Evolutionary conservation across 2,113 vertebrate species (phyloP), one percentile per base, ranked within the genome.

Genomic region (Takifugu bimaculatus): DNA sequence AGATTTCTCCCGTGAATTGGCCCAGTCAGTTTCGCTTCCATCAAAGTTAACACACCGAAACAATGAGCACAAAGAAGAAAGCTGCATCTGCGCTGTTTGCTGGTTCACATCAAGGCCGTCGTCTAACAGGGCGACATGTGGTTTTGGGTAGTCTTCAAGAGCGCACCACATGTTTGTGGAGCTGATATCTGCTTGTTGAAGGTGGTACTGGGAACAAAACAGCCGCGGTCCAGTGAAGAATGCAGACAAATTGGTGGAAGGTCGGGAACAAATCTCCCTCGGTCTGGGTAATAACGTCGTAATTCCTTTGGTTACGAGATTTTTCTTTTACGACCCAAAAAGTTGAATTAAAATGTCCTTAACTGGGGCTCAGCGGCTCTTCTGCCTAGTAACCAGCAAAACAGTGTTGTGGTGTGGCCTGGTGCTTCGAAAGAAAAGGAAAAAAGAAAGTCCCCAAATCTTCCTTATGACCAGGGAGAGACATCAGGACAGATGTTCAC

Each of bases 81-180:
- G 78, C 78, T 75, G 44, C 70, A 54, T 83, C 74, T 83, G 78
- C 57, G 15, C 13, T 61, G 63, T 48, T 49, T 63, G 70, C 71
- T 75, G 71, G 66, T 67, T 66, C 77, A 70, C 52, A 63, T 74
- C 12, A 15, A 78, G 39, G 60, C 60, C 52, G 72, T 28, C 50
- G 26, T 55, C 53, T 83, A 86, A 88, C 85, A 76, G 75, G 77
- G 70, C 68, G 49, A 82, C 82, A 82, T 84, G 82, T 87, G 81
- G 78, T 75, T 83, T 70, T 25, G 63, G 55, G 68, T 70, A 67
- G 69, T 44, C 72, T 77, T 82, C 71, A 80, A 79, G 82, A 72
- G 66, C 55, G 83, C 55, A 70, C 78, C 81, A 83, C 80, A 84
- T 87, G 83, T 81, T 84, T 49, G 68, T 53, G 63, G 68, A 61